Evolutionary conservation across 2,113 vertebrate genomes (phyloP).

Genomic region (Oncorhynchus keta): DNA sequence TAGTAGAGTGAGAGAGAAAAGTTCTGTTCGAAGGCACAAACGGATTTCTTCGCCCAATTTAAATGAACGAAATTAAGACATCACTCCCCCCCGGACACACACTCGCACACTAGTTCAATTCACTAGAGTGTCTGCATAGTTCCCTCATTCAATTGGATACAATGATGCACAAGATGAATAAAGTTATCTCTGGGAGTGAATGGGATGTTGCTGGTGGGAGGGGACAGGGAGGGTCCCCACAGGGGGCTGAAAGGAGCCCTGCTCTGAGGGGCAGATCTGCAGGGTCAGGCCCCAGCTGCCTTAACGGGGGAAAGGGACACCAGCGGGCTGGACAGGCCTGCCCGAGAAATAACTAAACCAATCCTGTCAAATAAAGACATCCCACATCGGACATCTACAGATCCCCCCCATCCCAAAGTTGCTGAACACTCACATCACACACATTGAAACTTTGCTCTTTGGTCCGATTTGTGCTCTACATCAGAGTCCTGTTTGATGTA

Average conservation of each 20-base stretch:
- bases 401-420: constrained; percentile 62
- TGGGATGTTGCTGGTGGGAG: constrained; percentile 95
- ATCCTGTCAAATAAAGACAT: constrained; percentile 78
- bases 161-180: constrained; percentile 99
- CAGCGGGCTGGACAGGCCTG: constrained; percentile 88
- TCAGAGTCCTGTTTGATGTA: constrained; percentile 53
- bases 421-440: constrained; percentile 70
- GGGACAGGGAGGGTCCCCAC: constrained; percentile 85
- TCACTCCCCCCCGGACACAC: constrained; percentile 69
- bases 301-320: constrained; percentile 88
- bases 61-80: constrained; percentile 85
- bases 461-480: constrained; percentile 64
- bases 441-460: constrained; percentile 57
- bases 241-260: constrained; percentile 87
- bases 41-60: constrained; percentile 32
- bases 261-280: constrained; percentile 83
- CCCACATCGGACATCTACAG: constrained; percentile 69
- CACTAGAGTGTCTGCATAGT: constrained; percentile 84
- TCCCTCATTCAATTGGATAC: constrained; percentile 97
- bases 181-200: constrained; percentile 97
- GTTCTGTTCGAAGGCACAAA: background rate
- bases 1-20: constrained; percentile 1
- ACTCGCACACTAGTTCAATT: constrained; percentile 78
- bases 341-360: constrained; percentile 83
- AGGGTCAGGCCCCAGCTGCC: constrained; percentile 98